Base-by-base conservation (phyloP, 2,888 invertebrate genomes). In the Platynereis dumerilii region DNA sequence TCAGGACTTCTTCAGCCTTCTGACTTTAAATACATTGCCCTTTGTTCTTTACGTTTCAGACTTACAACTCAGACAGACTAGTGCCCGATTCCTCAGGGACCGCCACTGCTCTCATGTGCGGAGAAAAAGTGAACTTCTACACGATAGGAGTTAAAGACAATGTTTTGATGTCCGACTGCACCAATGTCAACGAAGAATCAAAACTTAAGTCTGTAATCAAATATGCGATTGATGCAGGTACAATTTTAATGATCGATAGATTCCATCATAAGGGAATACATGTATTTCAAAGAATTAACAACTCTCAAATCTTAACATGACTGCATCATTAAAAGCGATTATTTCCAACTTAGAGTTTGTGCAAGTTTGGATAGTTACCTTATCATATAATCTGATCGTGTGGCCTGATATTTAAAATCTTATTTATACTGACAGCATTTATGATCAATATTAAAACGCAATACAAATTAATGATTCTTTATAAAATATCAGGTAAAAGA, bases 401-500 rank as follows among this genome's bases (percentile, higher is more conserved):
- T n/a, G n/a, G n/a, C n/a, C n/a, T n/a, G n/a, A n/a, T n/a, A n/a
- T n/a, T n/a, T n/a, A n/a, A n/a, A n/a, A n/a, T n/a, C n/a, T n/a
- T n/a, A n/a, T n/a, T n/a, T n/a, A n/a, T n/a, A 42, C 42, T 42
- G 42, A 42, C 12, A 42, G 10, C 10, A 42, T 42, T 10, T 42
- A 12, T 10, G 17, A 42, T 12, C 12, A 12, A 17, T 12, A 12
- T 12, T 42, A n/a, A n/a, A n/a, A n/a, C n/a, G n/a, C n/a, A n/a
- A n/a, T n/a, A n/a, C n/a, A n/a, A n/a, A n/a, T n/a, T n/a, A n/a
- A n/a, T n/a, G n/a, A 10, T 12, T 12, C 10, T 42, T 42, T 10
- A 42, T 17, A 10, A 12, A 12, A 12, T 17, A 10, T 17, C 48
- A 81, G 82, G 80, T 3, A 83, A 83, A 67, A 74, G 77, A 24